Percentiles rank a stretch among this genome's conserved stretches.
phyloP scores from a whole-genome alignment of 92 coral and sea anemone genomes.

The Porites lobata region DNA sequence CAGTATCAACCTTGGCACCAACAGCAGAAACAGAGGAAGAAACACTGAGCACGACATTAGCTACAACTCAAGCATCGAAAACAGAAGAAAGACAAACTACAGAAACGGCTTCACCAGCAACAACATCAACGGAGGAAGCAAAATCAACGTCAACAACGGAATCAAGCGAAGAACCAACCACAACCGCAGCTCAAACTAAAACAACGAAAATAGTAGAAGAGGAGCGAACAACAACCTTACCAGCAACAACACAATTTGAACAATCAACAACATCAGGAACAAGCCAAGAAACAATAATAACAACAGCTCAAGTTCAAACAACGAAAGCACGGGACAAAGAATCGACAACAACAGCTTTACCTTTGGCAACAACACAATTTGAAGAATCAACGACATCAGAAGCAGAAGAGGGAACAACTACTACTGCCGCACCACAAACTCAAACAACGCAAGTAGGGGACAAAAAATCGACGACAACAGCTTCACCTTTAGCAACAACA shows the following conservation, averaged over 20 bases:
- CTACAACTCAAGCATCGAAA: conserved; percentile 8
- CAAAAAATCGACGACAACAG: background rate
- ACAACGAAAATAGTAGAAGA: background rate
- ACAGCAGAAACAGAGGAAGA: too few species aligned
- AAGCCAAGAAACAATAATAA: too few species aligned
- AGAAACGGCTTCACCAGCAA: background rate
- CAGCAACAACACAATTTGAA: too few species aligned
- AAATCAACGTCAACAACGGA: background rate
- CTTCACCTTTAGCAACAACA: background rate
- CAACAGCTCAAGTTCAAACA: too few species aligned
- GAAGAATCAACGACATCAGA: too few species aligned
- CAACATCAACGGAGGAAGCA: background rate
- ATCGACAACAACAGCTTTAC: too few species aligned
- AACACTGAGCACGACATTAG: background rate
- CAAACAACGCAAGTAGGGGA: conserved; percentile 25
- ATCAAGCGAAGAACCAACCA: conserved; percentile 20
- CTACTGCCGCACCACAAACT: background rate
- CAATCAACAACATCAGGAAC: too few species aligned
- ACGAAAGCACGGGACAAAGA: too few species aligned
- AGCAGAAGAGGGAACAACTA: background rate
- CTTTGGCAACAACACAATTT: too few species aligned
- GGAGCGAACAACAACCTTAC: too few species aligned
- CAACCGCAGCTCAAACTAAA: conserved; percentile 18
- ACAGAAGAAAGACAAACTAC: background rate
- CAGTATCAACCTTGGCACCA: too few species aligned